Evolutionary conservation across 2,113 vertebrate genomes (phyloP).

Genomic region (Coregonus clupeaformis): DNA sequence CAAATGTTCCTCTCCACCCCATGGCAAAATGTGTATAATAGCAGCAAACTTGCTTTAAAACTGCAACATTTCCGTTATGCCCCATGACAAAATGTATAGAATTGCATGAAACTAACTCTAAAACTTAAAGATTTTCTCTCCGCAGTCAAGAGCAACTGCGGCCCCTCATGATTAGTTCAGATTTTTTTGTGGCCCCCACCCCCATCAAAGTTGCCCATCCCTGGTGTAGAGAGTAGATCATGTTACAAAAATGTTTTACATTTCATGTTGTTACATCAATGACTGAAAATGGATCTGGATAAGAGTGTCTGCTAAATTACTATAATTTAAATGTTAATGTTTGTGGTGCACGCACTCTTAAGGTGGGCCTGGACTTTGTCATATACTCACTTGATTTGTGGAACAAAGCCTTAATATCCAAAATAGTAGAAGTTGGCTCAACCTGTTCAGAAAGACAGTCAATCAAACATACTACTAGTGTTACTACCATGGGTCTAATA

Average conservation of each 20-base stretch:
- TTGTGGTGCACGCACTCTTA: slow-evolving; percentile 11
- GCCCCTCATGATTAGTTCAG: background rate
- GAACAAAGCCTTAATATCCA: slow-evolving; percentile 90
- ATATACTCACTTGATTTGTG: slow-evolving; percentile 83
- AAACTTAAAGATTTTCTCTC: no score
- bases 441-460: slow-evolving; percentile 71
- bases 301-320: no score
- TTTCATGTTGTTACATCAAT: background rate
- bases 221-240: background rate
- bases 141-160: no score
- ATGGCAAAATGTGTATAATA: no score
- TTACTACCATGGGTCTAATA: no score
- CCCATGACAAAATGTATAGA: background rate
- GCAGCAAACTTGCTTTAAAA: no score
- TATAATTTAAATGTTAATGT: background rate
- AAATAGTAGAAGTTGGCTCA: slow-evolving; percentile 86
- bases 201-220: background rate
- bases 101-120: background rate
- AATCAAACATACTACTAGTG: background rate
- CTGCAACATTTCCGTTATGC: no score
- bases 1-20: no score
- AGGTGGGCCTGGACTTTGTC: background rate
- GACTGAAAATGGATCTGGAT: no score
- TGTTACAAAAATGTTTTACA: background rate
- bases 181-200: no score